Evolutionary conservation across 2,797 vertebrate genomes (phyloP).

Genomic region (Hephaestus fuliginosus): DNA sequence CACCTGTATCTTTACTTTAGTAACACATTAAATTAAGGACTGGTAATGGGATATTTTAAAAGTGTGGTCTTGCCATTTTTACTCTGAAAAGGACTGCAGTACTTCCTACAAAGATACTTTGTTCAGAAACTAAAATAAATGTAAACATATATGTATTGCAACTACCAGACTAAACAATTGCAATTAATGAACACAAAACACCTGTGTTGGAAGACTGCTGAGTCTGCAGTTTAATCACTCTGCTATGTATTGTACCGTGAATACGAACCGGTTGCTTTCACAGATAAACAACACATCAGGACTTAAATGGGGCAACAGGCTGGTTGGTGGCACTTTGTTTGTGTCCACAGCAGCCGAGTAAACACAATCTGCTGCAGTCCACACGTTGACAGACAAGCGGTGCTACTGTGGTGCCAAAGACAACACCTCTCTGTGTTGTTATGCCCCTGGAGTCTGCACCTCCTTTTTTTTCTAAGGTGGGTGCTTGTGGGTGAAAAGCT

Average conservation of each 20-base stretch:
- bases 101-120: not conserved
- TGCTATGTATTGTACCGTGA: not conserved
- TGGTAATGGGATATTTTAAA: not conserved
- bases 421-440: conserved; percentile 66
- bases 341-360: conserved; percentile 54
- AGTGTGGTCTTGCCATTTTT: not conserved
- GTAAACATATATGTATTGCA: not conserved
- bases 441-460: not conserved
- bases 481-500: conserved; percentile 38
- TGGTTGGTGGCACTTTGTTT: conserved; percentile 36
- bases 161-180: not conserved
- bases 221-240: not conserved
- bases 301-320: not conserved
- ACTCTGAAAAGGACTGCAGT: not conserved
- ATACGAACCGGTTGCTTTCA: conserved; percentile 33
- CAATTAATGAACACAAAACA: conserved; percentile 5
- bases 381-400: conserved; percentile 60
- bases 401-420: conserved; percentile 55
- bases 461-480: conserved; percentile 19
- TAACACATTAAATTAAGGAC: not conserved
- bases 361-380: conserved; percentile 45
- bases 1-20: not conserved
- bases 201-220: not conserved
- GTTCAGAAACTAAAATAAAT: not conserved
- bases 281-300: not conserved